These are phyloP conservation scores for Tethea ocularis DNA, from an alignment of 2,888 invertebrate genomes.

Conservation along the genomic window DNA sequence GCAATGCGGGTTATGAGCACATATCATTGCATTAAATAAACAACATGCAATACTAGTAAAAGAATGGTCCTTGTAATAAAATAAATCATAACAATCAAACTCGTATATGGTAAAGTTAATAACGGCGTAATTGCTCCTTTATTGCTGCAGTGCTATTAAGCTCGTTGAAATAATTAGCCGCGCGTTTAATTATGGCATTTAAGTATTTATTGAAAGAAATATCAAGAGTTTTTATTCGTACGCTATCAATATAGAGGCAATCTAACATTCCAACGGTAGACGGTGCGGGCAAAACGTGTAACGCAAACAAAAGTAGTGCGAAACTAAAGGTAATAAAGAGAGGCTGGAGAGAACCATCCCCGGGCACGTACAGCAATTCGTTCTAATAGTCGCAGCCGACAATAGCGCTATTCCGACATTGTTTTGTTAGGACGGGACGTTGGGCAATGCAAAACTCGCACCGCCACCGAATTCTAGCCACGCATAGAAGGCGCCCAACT, in stretches of 20 bases:
- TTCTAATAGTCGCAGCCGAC: conserved; percentile 75
- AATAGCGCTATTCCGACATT: conserved; percentile 64
- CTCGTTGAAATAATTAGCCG: conserved; percentile 46
- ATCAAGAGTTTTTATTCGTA: conserved; percentile 35
- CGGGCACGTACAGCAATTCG: conserved; percentile 75
- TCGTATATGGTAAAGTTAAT: conserved; percentile 37
- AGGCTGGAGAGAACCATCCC: conserved; percentile 56
- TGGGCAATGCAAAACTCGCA: conserved; percentile 66
- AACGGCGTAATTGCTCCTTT: conserved; percentile 44
- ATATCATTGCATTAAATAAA: conserved; percentile 11
- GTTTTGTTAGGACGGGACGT: conserved; percentile 73
- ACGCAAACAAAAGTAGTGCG: conserved; percentile 70
- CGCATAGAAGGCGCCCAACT: conserved; percentile 52
- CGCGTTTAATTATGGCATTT: conserved; percentile 38
- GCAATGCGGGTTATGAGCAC: neutral
- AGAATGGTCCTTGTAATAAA: conserved; percentile 14
- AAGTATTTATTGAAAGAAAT: conserved; percentile 36
- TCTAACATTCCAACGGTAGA: conserved; percentile 56
- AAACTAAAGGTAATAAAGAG: conserved; percentile 70
- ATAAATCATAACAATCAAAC: conserved; percentile 40
- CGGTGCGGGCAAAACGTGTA: conserved; percentile 55
- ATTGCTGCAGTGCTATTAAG: conserved; percentile 45
- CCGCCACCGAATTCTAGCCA: conserved; percentile 39
- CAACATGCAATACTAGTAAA: conserved; percentile 3
- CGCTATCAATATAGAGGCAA: conserved; percentile 43